Conservation (phyloP, 92 coral and sea anemone genomes). For the Epizoanthus stellaris region DNA sequence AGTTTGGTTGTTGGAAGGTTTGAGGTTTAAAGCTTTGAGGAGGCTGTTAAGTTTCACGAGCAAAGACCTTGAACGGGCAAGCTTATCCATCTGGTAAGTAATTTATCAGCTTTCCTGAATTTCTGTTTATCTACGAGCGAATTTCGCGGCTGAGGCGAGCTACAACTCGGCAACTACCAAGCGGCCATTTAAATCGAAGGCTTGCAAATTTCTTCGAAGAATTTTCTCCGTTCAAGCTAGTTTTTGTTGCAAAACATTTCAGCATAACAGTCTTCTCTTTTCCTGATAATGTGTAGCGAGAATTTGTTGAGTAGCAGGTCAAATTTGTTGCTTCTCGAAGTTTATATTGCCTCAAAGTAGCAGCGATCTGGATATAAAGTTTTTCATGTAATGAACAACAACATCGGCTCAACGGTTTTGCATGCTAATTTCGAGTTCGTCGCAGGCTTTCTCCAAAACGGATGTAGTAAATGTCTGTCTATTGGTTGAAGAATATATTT, state of each 20-base stretch:
- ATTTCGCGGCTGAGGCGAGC: background rate
- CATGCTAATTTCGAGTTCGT: too few species aligned
- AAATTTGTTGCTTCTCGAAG: too few species aligned
- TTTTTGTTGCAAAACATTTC: background rate
- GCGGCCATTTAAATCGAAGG: conserved; percentile 41
- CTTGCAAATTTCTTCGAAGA: background rate
- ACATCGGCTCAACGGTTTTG: background rate
- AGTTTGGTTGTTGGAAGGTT: background rate
- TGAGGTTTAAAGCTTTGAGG: conserved; percentile 24
- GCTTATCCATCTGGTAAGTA: conserved; percentile 16
- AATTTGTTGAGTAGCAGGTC: too few species aligned
- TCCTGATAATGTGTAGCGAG: background rate
- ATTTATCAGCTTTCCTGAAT: background rate
- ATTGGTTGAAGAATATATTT: background rate
- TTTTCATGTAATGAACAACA: too few species aligned
- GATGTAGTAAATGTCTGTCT: background rate
- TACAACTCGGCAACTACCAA: background rate
- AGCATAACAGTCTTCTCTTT: background rate
- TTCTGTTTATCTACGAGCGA: background rate
- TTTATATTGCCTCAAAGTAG: too few species aligned
- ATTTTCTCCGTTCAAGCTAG: background rate
- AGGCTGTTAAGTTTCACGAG: conserved; percentile 24
- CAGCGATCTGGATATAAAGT: too few species aligned
- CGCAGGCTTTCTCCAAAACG: background rate
- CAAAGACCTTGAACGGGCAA: conserved; percentile 25